These are phyloP conservation scores for Antennarius maculatus DNA, from an alignment of 2,797 vertebrate genomes.

Conservation along the genomic window DNA sequence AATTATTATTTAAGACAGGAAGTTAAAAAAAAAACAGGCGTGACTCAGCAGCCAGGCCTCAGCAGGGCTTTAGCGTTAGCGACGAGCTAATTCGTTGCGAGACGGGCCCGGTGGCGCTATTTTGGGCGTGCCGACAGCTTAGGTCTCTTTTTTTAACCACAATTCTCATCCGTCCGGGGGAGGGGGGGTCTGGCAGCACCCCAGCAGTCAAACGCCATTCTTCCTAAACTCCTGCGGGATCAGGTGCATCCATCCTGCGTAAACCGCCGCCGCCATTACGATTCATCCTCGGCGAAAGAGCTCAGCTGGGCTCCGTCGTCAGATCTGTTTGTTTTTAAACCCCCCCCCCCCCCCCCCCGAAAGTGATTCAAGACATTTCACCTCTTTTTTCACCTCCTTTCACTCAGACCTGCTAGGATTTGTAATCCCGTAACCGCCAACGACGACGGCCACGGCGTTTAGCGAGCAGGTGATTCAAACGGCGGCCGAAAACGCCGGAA, in stretches of 20 bases:
- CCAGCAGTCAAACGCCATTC: constrained; percentile 29
- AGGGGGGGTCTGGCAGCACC: not conserved
- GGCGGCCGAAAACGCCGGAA: not conserved
- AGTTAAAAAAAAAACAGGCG: too few relatives aligned
- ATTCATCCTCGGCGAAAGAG: constrained; percentile 43
- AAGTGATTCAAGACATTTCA: too few relatives aligned
- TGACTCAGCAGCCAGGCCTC: too few relatives aligned
- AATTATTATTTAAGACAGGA: too few relatives aligned
- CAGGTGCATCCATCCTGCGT: constrained; percentile 47
- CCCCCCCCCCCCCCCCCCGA: too few relatives aligned
- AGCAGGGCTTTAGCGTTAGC: too few relatives aligned
- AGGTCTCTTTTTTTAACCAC: constrained; percentile 16
- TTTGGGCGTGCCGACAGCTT: constrained; percentile 34
- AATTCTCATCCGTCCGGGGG: not conserved
- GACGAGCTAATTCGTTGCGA: too few relatives aligned
- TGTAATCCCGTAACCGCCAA: constrained; percentile 52
- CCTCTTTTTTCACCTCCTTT: too few relatives aligned
- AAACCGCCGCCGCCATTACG: constrained; percentile 18
- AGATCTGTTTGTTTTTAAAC: constrained; percentile 19
- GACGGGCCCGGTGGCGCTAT: constrained; percentile 44
- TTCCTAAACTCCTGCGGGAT: constrained; percentile 44
- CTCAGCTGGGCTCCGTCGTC: constrained; percentile 43
- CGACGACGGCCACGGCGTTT: constrained; percentile 30
- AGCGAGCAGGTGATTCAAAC: constrained; percentile 41
- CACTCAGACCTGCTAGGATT: constrained; percentile 4